A percentile compares a stretch with the other conserved stretches of the same genome.
Evolutionary conservation across 2,797 vertebrate genomes (phyloP).

Genomic region (Anguilla megastoma): DNA sequence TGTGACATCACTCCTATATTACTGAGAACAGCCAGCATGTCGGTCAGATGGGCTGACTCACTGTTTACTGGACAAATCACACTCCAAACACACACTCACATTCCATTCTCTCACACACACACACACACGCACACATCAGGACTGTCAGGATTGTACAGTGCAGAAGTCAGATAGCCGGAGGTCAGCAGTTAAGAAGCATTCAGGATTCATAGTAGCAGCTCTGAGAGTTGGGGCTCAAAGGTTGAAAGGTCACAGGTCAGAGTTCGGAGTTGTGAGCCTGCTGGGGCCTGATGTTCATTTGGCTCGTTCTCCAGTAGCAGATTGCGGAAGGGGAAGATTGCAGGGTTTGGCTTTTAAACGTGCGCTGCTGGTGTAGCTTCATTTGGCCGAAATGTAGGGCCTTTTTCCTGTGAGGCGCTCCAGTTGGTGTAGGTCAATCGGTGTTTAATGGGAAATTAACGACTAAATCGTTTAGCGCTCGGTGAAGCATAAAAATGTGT

Average conservation of each 20-base stretch:
- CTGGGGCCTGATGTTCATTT: background rate
- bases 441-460: background rate
- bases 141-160: background rate
- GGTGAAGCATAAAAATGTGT: background rate
- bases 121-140: background rate
- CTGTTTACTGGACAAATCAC: background rate
- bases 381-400: background rate
- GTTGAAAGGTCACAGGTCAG: background rate
- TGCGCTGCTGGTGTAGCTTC: background rate
- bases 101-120: slow-evolving; percentile 13
- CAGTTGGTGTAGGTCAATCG: background rate
- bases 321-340: background rate
- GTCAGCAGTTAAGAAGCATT: background rate
- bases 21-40: background rate
- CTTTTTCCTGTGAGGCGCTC: background rate
- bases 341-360: background rate
- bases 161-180: background rate
- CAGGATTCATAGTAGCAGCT: background rate
- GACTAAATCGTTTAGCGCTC: background rate
- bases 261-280: background rate
- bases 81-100: background rate
- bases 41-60: background rate
- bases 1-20: background rate
- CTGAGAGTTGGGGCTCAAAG: background rate
- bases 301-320: background rate